Conservation (phyloP, 2,113 vertebrate species). For the Formicarius rufipectus region DNA sequence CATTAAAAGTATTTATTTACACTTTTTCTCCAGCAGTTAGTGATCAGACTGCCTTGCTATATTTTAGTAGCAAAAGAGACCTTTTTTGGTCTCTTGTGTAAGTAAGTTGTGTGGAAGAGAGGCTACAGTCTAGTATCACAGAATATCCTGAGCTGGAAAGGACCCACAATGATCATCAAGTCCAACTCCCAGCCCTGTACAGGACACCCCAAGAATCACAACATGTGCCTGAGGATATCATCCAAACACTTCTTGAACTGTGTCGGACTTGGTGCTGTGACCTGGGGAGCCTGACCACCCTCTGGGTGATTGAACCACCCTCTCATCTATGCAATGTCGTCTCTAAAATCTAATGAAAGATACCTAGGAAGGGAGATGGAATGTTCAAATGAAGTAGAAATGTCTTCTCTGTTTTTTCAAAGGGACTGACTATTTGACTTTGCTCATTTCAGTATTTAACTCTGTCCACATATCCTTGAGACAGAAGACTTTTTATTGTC, state of each 20-base stretch:
- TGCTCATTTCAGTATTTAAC: background rate
- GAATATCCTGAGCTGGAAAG: background rate
- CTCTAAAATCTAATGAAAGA: background rate
- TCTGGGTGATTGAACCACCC: background rate
- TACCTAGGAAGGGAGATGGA: background rate
- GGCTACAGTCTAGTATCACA: background rate
- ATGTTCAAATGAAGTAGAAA: background rate
- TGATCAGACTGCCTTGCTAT: background rate
- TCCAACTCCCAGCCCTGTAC: background rate
- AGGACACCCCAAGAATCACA: background rate
- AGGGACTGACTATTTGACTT: background rate
- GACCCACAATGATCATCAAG: background rate
- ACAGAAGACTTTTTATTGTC: background rate
- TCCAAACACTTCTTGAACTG: background rate
- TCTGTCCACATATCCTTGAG: background rate
- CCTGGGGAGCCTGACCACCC: background rate
- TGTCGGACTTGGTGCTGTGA: too few species aligned
- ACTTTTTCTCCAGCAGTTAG: background rate
- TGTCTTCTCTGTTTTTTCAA: background rate
- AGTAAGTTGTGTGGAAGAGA: background rate
- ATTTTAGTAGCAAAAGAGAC: background rate
- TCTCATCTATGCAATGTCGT: background rate
- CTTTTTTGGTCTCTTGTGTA: background rate
- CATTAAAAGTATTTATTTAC: background rate
- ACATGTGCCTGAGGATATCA: accelerated